Evolutionary conservation across 2,888 invertebrate species (phyloP).

Genomic region (Protodeltote pygarga): DNA sequence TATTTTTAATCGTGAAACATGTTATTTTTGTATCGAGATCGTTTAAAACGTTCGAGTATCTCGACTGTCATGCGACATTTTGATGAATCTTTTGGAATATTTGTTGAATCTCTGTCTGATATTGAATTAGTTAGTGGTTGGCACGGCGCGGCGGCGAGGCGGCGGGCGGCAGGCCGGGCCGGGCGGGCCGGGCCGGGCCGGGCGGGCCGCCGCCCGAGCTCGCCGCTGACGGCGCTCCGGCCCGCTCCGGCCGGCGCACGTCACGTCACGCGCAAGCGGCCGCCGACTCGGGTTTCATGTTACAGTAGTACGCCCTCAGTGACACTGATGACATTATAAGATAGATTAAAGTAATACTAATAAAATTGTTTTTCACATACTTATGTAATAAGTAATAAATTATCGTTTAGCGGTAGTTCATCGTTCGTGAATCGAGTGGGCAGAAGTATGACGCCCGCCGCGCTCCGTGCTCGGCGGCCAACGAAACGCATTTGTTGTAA

Average conservation of each 20-base stretch:
- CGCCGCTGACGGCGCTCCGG: constrained; percentile 36
- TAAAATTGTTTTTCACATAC: constrained; percentile 82
- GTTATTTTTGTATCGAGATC: constrained; percentile 81
- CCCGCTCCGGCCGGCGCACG: constrained; percentile 30
- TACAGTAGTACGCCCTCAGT: constrained; percentile 65
- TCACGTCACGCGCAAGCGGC: constrained; percentile 52
- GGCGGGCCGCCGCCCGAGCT: constrained; percentile 30
- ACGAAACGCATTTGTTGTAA: constrained; percentile 86
- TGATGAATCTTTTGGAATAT: constrained; percentile 57
- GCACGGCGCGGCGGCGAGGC: constrained; percentile 32
- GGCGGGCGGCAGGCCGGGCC: not conserved
- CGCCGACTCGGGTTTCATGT: constrained; percentile 61
- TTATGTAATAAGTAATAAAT: constrained; percentile 82
- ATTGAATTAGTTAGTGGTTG: constrained; percentile 26
- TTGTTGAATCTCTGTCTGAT: constrained; percentile 54
- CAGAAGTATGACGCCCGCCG: constrained; percentile 67
- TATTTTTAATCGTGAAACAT: constrained; percentile 75
- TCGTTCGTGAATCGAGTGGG: constrained; percentile 71
- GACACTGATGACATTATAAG: constrained; percentile 68
- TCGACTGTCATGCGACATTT: constrained; percentile 58
- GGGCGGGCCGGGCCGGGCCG: constrained; percentile 15
- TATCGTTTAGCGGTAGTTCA: constrained; percentile 79
- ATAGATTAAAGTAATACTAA: constrained; percentile 75
- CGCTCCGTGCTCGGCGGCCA: constrained; percentile 80
- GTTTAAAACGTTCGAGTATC: constrained; percentile 64